Percentiles rank a stretch among this genome's conserved stretches.
phyloP scores from a whole-genome alignment of 2,797 vertebrate genomes.

The Enteromius fasciolatus region DNA sequence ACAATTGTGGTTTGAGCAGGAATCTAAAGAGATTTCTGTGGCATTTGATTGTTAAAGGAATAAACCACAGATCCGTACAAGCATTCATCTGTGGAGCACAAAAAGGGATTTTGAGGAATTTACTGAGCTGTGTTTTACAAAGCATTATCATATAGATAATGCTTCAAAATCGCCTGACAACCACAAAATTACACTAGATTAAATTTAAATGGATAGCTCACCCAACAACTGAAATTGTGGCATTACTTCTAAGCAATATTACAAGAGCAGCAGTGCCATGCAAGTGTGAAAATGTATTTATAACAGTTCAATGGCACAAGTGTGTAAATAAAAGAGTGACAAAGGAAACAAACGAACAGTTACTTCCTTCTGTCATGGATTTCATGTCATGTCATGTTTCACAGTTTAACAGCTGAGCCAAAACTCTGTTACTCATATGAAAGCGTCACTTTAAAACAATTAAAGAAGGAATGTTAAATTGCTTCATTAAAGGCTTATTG shows the following conservation, averaged over 20 bases:
- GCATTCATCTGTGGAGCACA: background rate
- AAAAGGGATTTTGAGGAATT: background rate
- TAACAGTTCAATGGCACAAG: background rate
- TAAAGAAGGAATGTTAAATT: too few relatives aligned
- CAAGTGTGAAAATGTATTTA: background rate
- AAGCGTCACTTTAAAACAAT: too few relatives aligned
- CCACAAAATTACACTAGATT: background rate
- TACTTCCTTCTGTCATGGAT: too few relatives aligned
- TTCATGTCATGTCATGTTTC: too few relatives aligned
- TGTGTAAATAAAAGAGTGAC: background rate
- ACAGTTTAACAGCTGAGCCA: too few relatives aligned
- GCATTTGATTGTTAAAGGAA: constrained; percentile 2
- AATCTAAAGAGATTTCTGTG: constrained; percentile 12
- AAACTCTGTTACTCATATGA: too few relatives aligned
- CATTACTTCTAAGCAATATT: background rate
- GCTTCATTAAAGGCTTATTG: too few relatives aligned
- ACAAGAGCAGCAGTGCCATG: too few relatives aligned
- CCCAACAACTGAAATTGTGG: background rate
- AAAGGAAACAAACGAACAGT: too few relatives aligned
- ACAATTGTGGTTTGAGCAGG: background rate
- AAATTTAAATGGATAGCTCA: background rate
- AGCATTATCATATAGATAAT: background rate
- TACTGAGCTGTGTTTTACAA: background rate
- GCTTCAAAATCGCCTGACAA: background rate
- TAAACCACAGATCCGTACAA: background rate